A percentile compares a stretch with the other conserved stretches of the same genome.
Conservation (phyloP, 2,888 invertebrate species). For the Brenthis daphne region DNA sequence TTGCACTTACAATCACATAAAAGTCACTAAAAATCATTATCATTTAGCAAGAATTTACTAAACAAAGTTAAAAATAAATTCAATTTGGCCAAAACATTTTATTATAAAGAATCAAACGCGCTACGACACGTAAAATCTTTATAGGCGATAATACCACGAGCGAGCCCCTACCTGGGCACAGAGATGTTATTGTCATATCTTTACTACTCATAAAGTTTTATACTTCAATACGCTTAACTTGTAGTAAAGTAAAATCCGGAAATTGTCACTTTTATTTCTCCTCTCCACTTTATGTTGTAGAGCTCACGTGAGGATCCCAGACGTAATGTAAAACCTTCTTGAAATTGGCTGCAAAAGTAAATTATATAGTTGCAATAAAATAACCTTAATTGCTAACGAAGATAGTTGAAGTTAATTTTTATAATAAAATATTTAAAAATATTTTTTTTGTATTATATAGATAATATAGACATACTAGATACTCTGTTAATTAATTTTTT, state of each 20-base stretch:
- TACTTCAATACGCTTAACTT: slow-evolving; percentile 17
- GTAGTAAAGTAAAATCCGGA: slow-evolving; percentile 10
- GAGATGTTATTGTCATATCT: slow-evolving; percentile 7
- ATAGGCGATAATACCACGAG: neutral
- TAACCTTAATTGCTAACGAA: no score
- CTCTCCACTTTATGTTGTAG: slow-evolving; percentile 4
- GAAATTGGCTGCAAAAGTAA: no score
- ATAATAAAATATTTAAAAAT: no score
- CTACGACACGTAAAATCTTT: neutral
- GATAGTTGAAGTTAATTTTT: no score
- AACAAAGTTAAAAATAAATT: neutral
- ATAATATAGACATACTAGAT: no score
- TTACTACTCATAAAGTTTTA: slow-evolving; percentile 22
- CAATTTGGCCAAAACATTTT: slow-evolving; percentile 1
- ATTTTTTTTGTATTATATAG: no score
- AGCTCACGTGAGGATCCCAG: no score
- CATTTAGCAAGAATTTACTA: neutral
- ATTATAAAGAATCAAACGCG: slow-evolving; percentile 1
- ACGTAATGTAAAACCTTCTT: no score
- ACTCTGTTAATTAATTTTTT: no score
- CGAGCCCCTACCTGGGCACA: no score
- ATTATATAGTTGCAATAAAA: no score
- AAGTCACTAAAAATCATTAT: neutral
- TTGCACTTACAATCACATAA: neutral
- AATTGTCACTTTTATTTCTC: slow-evolving; percentile 13